These are phyloP conservation scores for Iselma pallidipennis DNA, from an alignment of 2,888 invertebrate species.

Conservation along the genomic window DNA sequence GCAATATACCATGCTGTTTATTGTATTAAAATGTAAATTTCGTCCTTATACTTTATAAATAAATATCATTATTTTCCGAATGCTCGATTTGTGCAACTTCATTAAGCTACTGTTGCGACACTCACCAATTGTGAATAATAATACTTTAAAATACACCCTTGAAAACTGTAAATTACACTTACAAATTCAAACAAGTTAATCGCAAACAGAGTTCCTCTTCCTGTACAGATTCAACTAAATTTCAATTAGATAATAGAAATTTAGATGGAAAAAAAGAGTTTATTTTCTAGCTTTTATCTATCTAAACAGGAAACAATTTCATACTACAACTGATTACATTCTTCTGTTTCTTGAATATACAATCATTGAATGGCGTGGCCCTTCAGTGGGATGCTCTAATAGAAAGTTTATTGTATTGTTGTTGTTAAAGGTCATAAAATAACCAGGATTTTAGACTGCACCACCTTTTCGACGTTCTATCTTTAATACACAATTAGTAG, in stretches of 20 bases:
- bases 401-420: slow-evolving; percentile 10
- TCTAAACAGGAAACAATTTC: slow-evolving; percentile 44
- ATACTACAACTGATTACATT: slow-evolving; percentile 35
- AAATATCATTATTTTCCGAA: slow-evolving; percentile 2
- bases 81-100: slow-evolving; percentile 1
- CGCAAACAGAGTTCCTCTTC: neutral
- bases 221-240: neutral
- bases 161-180: neutral
- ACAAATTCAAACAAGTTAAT: neutral
- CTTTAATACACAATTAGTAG: neutral
- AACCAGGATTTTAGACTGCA: slow-evolving; percentile 8
- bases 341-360: slow-evolving; percentile 29
- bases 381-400: slow-evolving; percentile 14
- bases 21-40: slow-evolving; percentile 18
- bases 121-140: too few species aligned
- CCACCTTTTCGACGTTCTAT: slow-evolving; percentile 1
- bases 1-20: slow-evolving; percentile 16
- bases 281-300: slow-evolving; percentile 36
- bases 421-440: slow-evolving; percentile 14
- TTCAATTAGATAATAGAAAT: too few species aligned
- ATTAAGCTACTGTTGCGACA: slow-evolving; percentile 15
- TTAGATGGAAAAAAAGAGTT: neutral
- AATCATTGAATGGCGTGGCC: slow-evolving; percentile 13
- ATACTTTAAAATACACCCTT: too few species aligned
- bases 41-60: slow-evolving; percentile 11